Percentiles rank a stretch among this genome's conserved stretches.
These are phyloP conservation scores for Apis laboriosa DNA, from an alignment of 1,140 invertebrate species.

Conservation along the genomic window DNA sequence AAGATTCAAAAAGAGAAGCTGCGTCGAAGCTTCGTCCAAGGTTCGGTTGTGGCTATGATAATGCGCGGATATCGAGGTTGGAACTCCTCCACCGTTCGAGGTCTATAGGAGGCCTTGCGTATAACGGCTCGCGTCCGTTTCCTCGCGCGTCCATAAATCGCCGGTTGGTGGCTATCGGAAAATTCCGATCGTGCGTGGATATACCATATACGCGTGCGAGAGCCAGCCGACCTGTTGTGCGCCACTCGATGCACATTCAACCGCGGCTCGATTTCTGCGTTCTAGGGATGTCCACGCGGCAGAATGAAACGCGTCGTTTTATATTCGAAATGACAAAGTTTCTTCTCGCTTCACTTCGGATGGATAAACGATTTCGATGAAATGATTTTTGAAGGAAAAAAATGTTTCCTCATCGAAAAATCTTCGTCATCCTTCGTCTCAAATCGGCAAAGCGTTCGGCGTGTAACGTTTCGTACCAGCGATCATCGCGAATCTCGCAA, in stretches of 20 bases:
- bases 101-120: conserved; percentile 19
- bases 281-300: conserved; percentile 61
- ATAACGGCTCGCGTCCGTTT: conserved; percentile 56
- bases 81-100: conserved; percentile 34
- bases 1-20: too few species aligned
- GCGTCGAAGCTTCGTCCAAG: too few species aligned
- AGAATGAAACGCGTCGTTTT: neutral
- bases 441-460: neutral
- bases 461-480: neutral
- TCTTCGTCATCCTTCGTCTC: neutral
- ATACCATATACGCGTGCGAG: conserved; percentile 66
- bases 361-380: too few species aligned
- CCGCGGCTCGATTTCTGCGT: conserved; percentile 17
- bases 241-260: neutral
- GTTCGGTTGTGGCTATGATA: neutral
- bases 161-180: conserved; percentile 70
- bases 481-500: neutral
- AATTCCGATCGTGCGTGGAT: conserved; percentile 74
- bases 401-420: too few species aligned
- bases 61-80: conserved; percentile 65
- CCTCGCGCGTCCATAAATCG: conserved; percentile 71
- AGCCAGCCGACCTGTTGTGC: conserved; percentile 25
- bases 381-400: too few species aligned
- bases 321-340: too few species aligned
- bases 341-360: too few species aligned